Percentiles rank a stretch among this genome's conserved stretches.
These are phyloP conservation scores for Sebastes wilsoni DNA, from an alignment of 2,797 vertebrate species.

Conservation along the genomic window DNA sequence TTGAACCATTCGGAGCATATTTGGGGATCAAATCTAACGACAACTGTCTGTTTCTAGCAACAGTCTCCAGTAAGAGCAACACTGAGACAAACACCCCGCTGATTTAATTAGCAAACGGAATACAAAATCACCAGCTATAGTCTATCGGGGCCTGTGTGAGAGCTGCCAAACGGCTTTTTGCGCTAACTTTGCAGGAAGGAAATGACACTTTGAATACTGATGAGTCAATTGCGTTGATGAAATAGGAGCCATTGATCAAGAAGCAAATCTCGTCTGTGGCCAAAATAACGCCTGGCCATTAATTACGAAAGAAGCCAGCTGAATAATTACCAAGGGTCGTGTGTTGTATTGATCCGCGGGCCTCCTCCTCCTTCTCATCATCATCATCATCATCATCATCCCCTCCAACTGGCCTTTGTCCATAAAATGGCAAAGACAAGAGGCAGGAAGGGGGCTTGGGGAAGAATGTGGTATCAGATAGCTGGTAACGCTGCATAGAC, in stretches of 20 bases:
- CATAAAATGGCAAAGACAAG: slow-evolving; percentile 51
- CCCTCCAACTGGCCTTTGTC: slow-evolving; percentile 58
- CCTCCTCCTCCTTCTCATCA: slow-evolving; percentile 11
- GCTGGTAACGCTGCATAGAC: slow-evolving; percentile 51
- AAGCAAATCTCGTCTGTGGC: slow-evolving; percentile 1
- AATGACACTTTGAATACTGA: slow-evolving; percentile 50
- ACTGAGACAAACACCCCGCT: slow-evolving; percentile 44
- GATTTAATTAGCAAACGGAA: slow-evolving; percentile 60
- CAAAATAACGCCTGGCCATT: slow-evolving; percentile 26
- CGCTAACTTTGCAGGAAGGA: slow-evolving; percentile 46
- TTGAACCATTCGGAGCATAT: not conserved
- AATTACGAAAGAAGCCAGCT: slow-evolving; percentile 45
- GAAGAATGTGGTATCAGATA: slow-evolving; percentile 68
- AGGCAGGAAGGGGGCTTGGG: slow-evolving; percentile 50
- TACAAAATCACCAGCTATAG: slow-evolving; percentile 19
- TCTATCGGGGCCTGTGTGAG: slow-evolving; percentile 19
- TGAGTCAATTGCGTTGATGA: slow-evolving; percentile 50
- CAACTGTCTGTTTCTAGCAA: slow-evolving; percentile 39
- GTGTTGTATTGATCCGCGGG: slow-evolving; percentile 54
- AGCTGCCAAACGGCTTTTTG: slow-evolving; percentile 29
- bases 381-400: slow-evolving; percentile 33
- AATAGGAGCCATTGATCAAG: slow-evolving; percentile 56
- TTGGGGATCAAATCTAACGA: slow-evolving; percentile 18
- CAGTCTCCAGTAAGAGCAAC: slow-evolving; percentile 41
- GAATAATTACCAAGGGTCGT: slow-evolving; percentile 44